These are phyloP conservation scores for Athripsodes cinereus DNA, from an alignment of 2,888 invertebrate genomes.

Conservation along the genomic window DNA sequence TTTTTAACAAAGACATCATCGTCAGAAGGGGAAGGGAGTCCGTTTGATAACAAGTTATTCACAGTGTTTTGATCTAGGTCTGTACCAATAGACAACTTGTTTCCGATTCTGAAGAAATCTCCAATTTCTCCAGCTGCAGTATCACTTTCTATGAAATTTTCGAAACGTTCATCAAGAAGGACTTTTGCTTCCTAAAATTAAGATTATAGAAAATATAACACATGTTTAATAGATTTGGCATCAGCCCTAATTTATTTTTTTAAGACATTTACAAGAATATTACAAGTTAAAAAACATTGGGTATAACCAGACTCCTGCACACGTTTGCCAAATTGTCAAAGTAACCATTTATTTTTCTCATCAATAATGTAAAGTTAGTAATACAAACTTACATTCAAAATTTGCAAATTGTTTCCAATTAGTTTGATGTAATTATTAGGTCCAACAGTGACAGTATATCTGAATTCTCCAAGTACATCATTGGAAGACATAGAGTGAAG, in stretches of 20 bases:
- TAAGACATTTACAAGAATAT: too few relatives aligned
- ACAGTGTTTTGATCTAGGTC: slow-evolving; percentile 11
- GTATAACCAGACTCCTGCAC: neutral
- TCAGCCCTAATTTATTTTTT: too few relatives aligned
- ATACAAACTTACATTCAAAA: slow-evolving; percentile 72
- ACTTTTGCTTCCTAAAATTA: slow-evolving; percentile 73
- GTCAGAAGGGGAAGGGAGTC: slow-evolving; percentile 32
- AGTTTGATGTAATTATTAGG: slow-evolving; percentile 78
- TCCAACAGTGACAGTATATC: slow-evolving; percentile 81
- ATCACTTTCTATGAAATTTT: slow-evolving; percentile 46
- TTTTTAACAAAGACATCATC: slow-evolving; percentile 42
- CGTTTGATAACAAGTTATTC: slow-evolving; percentile 38
- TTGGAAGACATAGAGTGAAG: slow-evolving; percentile 77
- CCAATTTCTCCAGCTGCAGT: slow-evolving; percentile 45
- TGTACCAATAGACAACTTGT: slow-evolving; percentile 30
- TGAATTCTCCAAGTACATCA: slow-evolving; percentile 82
- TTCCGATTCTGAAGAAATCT: slow-evolving; percentile 50
- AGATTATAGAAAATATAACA: neutral
- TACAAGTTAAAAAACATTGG: neutral
- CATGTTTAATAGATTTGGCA: neutral
- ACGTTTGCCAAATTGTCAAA: too few relatives aligned
- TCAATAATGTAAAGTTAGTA: too few relatives aligned
- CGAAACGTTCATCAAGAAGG: slow-evolving; percentile 81
- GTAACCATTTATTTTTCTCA: too few relatives aligned
- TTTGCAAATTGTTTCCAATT: slow-evolving; percentile 76